Evolutionary conservation across 2,797 vertebrate species (phyloP).

Genomic region (Carapus acus): DNA sequence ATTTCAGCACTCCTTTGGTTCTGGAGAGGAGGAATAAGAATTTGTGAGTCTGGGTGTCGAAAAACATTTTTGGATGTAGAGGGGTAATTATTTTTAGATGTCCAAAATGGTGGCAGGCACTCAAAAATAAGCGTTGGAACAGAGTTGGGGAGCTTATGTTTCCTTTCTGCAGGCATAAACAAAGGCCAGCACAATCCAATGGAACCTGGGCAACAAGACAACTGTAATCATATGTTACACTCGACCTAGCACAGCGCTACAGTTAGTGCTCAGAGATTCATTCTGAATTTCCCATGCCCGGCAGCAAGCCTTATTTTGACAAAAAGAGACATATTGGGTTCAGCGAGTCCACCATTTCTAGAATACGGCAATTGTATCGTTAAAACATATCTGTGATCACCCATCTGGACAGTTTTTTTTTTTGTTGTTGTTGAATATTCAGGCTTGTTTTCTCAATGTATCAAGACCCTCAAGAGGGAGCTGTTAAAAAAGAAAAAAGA

Average conservation of each 20-base stretch:
- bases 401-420: too few species aligned
- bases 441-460: too few species aligned
- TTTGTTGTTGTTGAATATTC: too few species aligned
- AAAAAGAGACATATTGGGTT: neutral
- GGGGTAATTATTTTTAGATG: conserved; percentile 49
- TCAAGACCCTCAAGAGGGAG: too few species aligned
- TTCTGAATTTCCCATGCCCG: conserved; percentile 9
- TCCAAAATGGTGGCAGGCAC: conserved; percentile 40
- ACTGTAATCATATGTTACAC: conserved; percentile 11
- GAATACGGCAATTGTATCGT: too few species aligned
- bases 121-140: conserved; percentile 30
- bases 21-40: conserved; percentile 27
- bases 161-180: conserved; percentile 21
- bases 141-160: conserved; percentile 17
- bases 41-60: conserved; percentile 36
- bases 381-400: too few species aligned
- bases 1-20: conserved; percentile 26
- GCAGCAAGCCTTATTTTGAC: conserved; percentile 3
- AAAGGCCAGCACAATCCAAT: conserved; percentile 9
- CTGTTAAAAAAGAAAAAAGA: too few species aligned
- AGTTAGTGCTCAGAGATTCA: conserved; percentile 4
- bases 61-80: conserved; percentile 24
- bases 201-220: conserved; percentile 12
- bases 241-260: neutral
- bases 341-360: too few species aligned